Evolutionary conservation across 2,797 vertebrate genomes (phyloP), one percentile per base, ranked within the genome.

Genomic region (Paedocypris micromegethes): DNA sequence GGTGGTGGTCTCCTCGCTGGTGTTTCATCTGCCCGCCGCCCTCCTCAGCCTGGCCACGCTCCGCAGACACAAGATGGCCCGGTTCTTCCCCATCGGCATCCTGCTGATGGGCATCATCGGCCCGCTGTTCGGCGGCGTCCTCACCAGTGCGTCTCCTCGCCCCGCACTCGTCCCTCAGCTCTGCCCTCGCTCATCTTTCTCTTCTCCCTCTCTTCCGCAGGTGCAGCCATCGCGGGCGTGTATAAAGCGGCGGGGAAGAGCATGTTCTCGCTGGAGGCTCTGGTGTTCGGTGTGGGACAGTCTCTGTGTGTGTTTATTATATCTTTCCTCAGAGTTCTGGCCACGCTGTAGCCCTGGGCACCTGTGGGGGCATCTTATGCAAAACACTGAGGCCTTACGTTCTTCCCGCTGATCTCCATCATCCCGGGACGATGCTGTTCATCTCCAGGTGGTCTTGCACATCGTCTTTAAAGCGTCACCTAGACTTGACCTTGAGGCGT

Each of bases 181-280:
- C n/a, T n/a, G n/a, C n/a, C n/a, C n/a, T n/a, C 23, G 23, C 23
- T 23, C 23, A 23, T 23, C 23, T 23, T 23, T 23, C 1, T 1
- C 23, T 23, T 23, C 23, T 23, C 23, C 23, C 23, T 23, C 23
- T 23, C 42, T 39, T 4, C 62, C 63, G 5, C 76, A 98, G 95
- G 96, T 88, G 95, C 94, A 50, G 96, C 94, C 47, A 91, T 98
- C 60, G 96, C 96, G 42, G 96, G 96, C 2, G 96, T 98, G 51
- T 98, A 97, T 85, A 92, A 93, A 85, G 95, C 96, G 2, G 95
- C 96, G 0, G 96, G 93, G 71, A 98, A 98, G 82, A 91, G 84
- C 59, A 98, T 98, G 96, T 93, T 92, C 49, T 92, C 94, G 0
- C 83, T 98, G 54, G 93, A 93, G 83, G 96, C 95, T 39, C 88